Evolutionary conservation across 2,888 invertebrate genomes (phyloP).

Genomic region (Crepidodera aurea): DNA sequence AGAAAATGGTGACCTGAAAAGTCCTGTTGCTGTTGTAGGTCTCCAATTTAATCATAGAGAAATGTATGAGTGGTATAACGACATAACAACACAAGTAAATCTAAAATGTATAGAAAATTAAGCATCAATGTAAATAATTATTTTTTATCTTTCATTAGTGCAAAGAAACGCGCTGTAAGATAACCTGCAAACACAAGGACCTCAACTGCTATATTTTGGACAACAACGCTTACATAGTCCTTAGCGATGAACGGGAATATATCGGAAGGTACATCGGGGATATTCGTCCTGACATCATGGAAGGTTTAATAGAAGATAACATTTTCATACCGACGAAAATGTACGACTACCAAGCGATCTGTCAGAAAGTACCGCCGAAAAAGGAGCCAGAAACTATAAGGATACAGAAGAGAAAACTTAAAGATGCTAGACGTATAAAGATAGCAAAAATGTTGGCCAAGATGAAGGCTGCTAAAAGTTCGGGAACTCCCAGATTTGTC

Average conservation of each 20-base stretch:
- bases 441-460: slow-evolving; percentile 5
- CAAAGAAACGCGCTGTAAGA: slow-evolving; percentile 25
- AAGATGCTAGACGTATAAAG: slow-evolving; percentile 57
- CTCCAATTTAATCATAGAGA: slow-evolving; percentile 84
- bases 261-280: slow-evolving; percentile 82
- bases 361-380: slow-evolving; percentile 65
- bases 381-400: slow-evolving; percentile 37
- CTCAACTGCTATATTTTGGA: slow-evolving; percentile 87
- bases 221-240: slow-evolving; percentile 86
- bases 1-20: slow-evolving; percentile 66
- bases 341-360: slow-evolving; percentile 90
- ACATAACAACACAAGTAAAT: slow-evolving; percentile 79
- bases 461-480: slow-evolving; percentile 15
- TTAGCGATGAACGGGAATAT: slow-evolving; percentile 71
- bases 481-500: neutral
- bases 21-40: slow-evolving; percentile 75
- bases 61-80: slow-evolving; percentile 78
- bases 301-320: slow-evolving; percentile 73
- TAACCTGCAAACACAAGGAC: slow-evolving; percentile 67
- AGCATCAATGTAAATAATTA: no score
- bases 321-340: slow-evolving; percentile 77
- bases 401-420: slow-evolving; percentile 28
- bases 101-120: no score
- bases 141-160: neutral
- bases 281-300: slow-evolving; percentile 75